Evolutionary conservation across 1,140 invertebrate genomes (phyloP).

Genomic region (Coelopa frigida): DNA sequence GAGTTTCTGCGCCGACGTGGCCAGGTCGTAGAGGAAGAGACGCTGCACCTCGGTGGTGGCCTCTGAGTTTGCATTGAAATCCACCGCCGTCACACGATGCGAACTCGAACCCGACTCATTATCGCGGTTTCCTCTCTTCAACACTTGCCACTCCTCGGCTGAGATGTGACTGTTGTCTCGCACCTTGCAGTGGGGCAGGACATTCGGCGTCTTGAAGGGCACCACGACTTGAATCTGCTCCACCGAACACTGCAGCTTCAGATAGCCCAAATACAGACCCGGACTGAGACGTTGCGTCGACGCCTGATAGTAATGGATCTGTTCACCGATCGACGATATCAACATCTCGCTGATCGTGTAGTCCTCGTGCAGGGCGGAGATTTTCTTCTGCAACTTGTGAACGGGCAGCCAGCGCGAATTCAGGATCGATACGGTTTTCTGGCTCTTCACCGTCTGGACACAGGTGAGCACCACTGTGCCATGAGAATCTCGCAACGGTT

Average conservation of each 20-base stretch:
- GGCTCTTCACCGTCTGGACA: slow-evolving; percentile 74
- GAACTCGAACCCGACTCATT: slow-evolving; percentile 34
- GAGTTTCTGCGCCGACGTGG: slow-evolving; percentile 60
- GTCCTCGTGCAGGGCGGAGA: slow-evolving; percentile 54
- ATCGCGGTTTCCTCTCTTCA: slow-evolving; percentile 50
- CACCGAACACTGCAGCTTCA: slow-evolving; percentile 92
- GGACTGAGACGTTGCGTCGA: slow-evolving; percentile 70
- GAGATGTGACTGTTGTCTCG: slow-evolving; percentile 93
- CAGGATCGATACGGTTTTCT: slow-evolving; percentile 74
- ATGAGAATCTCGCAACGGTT: slow-evolving; percentile 76
- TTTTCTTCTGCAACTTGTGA: slow-evolving; percentile 60
- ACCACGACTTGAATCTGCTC: slow-evolving; percentile 92
- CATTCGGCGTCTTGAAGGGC: slow-evolving; percentile 81
- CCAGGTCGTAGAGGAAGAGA: slow-evolving; percentile 68
- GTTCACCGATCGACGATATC: slow-evolving; percentile 78
- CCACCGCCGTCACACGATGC: slow-evolving; percentile 43
- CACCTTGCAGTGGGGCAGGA: slow-evolving; percentile 85
- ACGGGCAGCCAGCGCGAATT: slow-evolving; percentile 86
- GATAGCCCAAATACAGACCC: slow-evolving; percentile 89
- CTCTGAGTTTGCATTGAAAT: slow-evolving; percentile 45
- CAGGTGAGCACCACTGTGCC: slow-evolving; percentile 87
- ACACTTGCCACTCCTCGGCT: slow-evolving; percentile 84
- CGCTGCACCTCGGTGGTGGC: slow-evolving; percentile 65
- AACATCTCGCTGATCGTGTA: slow-evolving; percentile 73
- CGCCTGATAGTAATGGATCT: slow-evolving; percentile 82